Evolutionary conservation across 1,140 invertebrate genomes (phyloP).

Genomic region (Oryzaephilus surinamensis): DNA sequence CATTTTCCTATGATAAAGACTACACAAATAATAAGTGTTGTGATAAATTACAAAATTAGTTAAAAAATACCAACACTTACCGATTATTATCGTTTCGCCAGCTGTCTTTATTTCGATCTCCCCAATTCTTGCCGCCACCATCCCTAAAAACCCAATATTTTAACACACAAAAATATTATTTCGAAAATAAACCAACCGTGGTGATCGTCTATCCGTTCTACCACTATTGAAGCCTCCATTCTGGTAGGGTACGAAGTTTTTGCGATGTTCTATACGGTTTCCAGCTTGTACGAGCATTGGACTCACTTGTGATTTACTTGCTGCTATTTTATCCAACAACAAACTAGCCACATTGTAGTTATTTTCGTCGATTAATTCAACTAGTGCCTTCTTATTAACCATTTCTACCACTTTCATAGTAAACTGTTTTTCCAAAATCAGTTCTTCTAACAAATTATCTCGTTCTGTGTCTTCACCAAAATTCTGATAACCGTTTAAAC

Average conservation of each 20-base stretch:
- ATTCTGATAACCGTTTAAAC: slow-evolving; percentile 45
- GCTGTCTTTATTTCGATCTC: no score
- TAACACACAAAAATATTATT: no score
- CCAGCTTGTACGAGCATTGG: slow-evolving; percentile 28
- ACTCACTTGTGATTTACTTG: slow-evolving; percentile 25
- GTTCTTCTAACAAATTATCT: slow-evolving; percentile 36
- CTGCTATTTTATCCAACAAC: slow-evolving; percentile 29
- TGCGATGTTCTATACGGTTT: slow-evolving; percentile 29
- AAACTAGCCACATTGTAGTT: slow-evolving; percentile 30
- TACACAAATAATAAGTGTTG: no score
- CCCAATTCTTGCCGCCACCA: no score
- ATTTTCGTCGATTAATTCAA: slow-evolving; percentile 41
- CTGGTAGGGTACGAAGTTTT: slow-evolving; percentile 4
- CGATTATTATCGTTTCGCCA: no score
- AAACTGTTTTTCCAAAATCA: slow-evolving; percentile 41
- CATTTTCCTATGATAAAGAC: no score
- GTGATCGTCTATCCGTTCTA: no score
- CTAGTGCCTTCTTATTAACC: slow-evolving; percentile 37
- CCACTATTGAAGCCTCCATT: no score
- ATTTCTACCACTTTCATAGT: slow-evolving; percentile 45
- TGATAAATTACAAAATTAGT: no score
- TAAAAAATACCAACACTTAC: no score
- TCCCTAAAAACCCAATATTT: no score
- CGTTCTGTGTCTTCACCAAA: slow-evolving; percentile 31
- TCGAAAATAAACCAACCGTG: no score